phyloP scores from a whole-genome alignment of 2,888 invertebrate genomes.

The Notodonta ziczac region DNA sequence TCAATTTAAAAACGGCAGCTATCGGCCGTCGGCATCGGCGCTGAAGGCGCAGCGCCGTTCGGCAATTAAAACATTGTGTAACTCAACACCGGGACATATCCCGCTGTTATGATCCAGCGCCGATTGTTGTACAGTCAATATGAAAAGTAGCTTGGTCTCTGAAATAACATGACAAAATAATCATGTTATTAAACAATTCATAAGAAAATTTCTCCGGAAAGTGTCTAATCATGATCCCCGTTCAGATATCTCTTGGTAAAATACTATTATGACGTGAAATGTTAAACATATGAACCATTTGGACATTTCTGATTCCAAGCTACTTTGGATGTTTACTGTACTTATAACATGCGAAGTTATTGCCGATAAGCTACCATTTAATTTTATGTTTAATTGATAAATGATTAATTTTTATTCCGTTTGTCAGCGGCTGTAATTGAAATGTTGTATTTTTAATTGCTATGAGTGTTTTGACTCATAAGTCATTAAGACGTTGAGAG shows the following conservation, averaged over 20 bases:
- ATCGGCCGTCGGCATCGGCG: slow-evolving; percentile 53
- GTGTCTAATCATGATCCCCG: too few relatives aligned
- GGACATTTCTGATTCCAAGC: too few relatives aligned
- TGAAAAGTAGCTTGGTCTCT: too few relatives aligned
- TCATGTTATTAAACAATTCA: too few relatives aligned
- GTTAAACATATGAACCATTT: too few relatives aligned
- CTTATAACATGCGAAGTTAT: slow-evolving; percentile 27
- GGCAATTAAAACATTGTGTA: slow-evolving; percentile 63
- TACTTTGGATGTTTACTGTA: too few relatives aligned
- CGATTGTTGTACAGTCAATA: slow-evolving; percentile 36
- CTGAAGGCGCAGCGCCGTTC: slow-evolving; percentile 7
- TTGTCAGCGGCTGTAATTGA: slow-evolving; percentile 2
- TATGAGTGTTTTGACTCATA: background rate
- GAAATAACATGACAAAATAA: too few relatives aligned
- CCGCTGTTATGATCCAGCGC: slow-evolving; percentile 23
- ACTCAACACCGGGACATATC: slow-evolving; percentile 46
- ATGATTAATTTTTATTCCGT: slow-evolving; percentile 13
- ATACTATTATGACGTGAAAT: too few relatives aligned
- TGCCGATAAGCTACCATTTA: slow-evolving; percentile 8
- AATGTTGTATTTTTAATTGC: slow-evolving; percentile 9
- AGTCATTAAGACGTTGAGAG: background rate
- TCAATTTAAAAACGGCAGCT: slow-evolving; percentile 52
- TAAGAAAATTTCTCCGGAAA: too few relatives aligned
- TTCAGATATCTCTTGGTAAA: too few relatives aligned
- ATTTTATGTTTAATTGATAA: slow-evolving; percentile 15